Base-by-base conservation (phyloP, 2,888 invertebrate species). In the Sialis fuliginosa region DNA sequence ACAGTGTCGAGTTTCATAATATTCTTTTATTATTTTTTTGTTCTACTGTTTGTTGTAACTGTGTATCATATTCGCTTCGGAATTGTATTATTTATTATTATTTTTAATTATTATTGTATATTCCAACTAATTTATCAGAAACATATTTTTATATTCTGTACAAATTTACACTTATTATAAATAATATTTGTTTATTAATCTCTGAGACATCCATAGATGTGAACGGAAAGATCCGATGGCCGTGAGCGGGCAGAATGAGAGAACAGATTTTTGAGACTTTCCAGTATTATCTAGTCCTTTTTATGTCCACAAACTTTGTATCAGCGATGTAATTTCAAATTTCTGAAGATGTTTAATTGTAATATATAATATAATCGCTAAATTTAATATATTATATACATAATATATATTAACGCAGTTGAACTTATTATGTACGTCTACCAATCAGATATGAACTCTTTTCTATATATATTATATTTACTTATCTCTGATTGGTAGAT, bases 271-370 rank as follows among this genome's bases (percentile, higher is more conserved):
- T 45, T 34, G 45, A 58, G 60, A 62, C 71, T 70, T 69, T 71
- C 74, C 75, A 75, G 75, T 76, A 76, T 76, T 76, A 75, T 75
- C 75, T 75, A 75, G 75, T 75, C 75, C 71, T 72, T 71, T 64
- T 47, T 47, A 47, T 47, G 39, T 39, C 39, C 10, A 31, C 32
- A 31, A 31, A 42, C 32, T 42, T 42, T 42, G 9, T 35, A 13
- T 34, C 35, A 44, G 12, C 33, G 9, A 8, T 9, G 12, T 8
- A 9, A 32, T 12, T 43, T 33, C 6, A 33, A 43, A 32, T 32
- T 35, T 44, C 31, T 44, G 10, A n/a, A 44, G 10, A 34, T 41
- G 22, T 22, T 22, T 22, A 22, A 22, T 22, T 22, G 22, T 22
- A 22, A 22, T 22, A 22, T 22, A 22, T 22, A 22, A 22, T 22